Evolutionary conservation across 2,888 invertebrate genomes (phyloP).

Genomic region (Philonicus albiceps): DNA sequence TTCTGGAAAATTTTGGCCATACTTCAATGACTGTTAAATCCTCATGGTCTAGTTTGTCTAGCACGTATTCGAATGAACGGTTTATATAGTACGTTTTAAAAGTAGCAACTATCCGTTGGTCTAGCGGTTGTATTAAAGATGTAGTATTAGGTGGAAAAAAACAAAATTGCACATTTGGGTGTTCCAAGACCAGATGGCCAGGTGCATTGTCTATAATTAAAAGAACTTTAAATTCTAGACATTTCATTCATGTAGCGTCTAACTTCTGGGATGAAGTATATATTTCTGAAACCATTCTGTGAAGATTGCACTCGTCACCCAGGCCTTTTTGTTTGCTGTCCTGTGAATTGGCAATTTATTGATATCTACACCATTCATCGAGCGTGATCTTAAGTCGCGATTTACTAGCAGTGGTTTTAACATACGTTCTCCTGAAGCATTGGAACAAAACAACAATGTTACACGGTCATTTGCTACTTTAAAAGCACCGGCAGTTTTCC

Average conservation of each 20-base stretch:
- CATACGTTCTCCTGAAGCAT: constrained; percentile 50
- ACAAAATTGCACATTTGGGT: constrained; percentile 49
- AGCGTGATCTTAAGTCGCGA: constrained; percentile 50
- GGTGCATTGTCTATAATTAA: constrained; percentile 43
- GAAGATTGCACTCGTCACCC: not conserved
- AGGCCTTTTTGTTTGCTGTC: constrained; percentile 49
- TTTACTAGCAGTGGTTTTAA: constrained; percentile 52
- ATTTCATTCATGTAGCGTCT: constrained; percentile 45
- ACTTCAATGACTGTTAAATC: not conserved
- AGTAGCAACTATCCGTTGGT: constrained; percentile 54
- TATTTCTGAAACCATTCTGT: constrained; percentile 50
- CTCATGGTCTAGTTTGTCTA: not conserved
- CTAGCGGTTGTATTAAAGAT: constrained; percentile 52
- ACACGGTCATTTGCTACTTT: no score
- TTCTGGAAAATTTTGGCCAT: constrained; percentile 49
- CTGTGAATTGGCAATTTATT: constrained; percentile 52
- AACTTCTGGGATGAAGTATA: constrained; percentile 50
- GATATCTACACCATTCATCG: constrained; percentile 50
- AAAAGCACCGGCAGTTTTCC: no score
- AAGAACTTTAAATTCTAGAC: constrained; percentile 48
- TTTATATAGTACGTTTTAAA: constrained; percentile 43
- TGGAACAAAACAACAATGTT: no score
- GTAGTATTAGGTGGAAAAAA: constrained; percentile 53
- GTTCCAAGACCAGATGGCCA: constrained; percentile 46
- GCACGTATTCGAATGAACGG: not conserved